Evolutionary conservation across 2,888 invertebrate genomes (phyloP), one percentile per base, ranked within the genome.

Genomic region (Zhuqinia jingwanae): DNA sequence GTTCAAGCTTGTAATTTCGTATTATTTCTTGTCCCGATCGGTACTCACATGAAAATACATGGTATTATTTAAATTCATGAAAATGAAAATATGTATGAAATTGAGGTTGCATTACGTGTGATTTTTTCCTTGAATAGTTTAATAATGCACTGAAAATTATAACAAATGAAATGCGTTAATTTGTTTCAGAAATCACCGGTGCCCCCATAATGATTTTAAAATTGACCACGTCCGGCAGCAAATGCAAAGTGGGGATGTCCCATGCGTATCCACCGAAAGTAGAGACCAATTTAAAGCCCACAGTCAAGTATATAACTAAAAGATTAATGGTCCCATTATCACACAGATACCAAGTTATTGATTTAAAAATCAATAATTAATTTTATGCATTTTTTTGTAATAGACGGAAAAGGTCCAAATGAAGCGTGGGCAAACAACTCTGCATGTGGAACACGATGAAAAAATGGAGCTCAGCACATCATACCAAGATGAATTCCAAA

Each of bases 181-280:
- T 6, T 36, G 36, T 36, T 94, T 0, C 93, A 97, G 97, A 92
- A 96, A 96, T 91, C 97, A 97, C 93, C 95, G 96, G 92, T 97
- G 97, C 93, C 95, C 96, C 90, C 96, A 96, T 93, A 95, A 89
- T 77, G 87, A 89, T 78, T 90, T 88, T 79, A 88, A 83, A 75
- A 88, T 88, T 78, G 90, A 90, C 86, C 90, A 90, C 78, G 78
- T 90, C 50, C 50, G 87, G 60, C 85, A 88, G 50, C 87, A 89
- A 47, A 25, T 89, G 1, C 87, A 88, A n/a, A 65, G 83, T 22
- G 77, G 70, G n/a, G 47, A 88, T 20, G 60, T 68, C 47, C 47
- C 58, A 8, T 56, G 84, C 30, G 87, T 70, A 1, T 87, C 88
- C 15, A 85, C 89, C 0, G 90, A 90, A 70, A 90, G 90, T 65